Percentiles rank a stretch among this genome's conserved stretches.
Conservation (phyloP, 2,113 vertebrate genomes). For the Phodopus roborovskii region DNA sequence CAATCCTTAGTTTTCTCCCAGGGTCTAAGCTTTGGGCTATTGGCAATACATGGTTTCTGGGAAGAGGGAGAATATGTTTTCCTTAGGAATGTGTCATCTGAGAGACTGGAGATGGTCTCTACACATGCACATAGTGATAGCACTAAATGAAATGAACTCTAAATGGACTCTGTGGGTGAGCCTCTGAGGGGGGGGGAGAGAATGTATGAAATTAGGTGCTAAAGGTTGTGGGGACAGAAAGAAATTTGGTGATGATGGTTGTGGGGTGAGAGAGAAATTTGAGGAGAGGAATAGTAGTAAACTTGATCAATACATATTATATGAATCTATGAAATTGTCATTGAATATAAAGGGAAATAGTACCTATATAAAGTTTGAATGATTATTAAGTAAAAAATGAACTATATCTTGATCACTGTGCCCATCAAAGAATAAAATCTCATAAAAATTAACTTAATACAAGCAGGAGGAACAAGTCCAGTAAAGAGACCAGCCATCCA, state of each 20-base stretch:
- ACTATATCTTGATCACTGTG: background rate
- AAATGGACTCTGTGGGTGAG: background rate
- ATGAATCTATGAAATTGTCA: background rate
- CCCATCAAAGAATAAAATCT: background rate
- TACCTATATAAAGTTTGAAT: background rate
- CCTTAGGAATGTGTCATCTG: background rate
- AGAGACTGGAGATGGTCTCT: background rate
- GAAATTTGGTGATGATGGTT: background rate
- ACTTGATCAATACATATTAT: background rate
- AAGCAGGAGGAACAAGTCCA: background rate
- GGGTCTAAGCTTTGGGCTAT: background rate
- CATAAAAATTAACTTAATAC: background rate
- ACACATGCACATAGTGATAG: background rate
- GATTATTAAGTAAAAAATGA: slow-evolving; percentile 40
- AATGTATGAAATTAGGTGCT: background rate
- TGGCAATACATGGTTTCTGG: background rate
- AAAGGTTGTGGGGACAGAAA: background rate
- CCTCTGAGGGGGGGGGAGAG: too few species aligned
- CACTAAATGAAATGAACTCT: background rate
- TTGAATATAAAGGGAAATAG: background rate
- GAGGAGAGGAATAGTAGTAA: background rate
- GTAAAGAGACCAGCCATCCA: background rate
- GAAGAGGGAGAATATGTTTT: background rate
- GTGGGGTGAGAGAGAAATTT: background rate
- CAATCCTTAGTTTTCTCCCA: background rate